phyloP scores from a whole-genome alignment of 2,113 vertebrate genomes.

The Crypturellus undulatus region DNA sequence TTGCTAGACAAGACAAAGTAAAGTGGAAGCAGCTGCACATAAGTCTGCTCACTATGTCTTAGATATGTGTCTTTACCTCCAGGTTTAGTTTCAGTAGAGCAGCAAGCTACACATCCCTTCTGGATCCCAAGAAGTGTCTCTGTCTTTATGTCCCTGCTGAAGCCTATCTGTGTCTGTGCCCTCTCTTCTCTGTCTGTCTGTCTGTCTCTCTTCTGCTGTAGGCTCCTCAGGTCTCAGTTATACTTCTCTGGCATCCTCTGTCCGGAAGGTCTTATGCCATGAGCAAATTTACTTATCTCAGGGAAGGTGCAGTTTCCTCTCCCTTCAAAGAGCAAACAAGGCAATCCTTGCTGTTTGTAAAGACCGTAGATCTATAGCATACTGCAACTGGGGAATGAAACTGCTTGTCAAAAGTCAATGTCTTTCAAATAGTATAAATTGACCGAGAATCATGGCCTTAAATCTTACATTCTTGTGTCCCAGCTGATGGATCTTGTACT shows the following conservation, averaged over 20 bases:
- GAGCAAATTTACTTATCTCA: too few species aligned
- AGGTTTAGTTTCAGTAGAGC: too few species aligned
- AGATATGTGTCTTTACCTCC: not conserved
- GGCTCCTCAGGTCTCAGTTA: too few species aligned
- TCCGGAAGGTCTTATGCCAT: too few species aligned
- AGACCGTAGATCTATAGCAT: not conserved
- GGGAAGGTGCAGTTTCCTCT: too few species aligned
- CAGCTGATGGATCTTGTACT: not conserved
- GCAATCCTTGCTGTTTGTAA: too few species aligned
- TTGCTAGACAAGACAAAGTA: not conserved
- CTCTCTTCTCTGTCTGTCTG: not conserved
- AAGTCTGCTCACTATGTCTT: not conserved
- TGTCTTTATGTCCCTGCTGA: not conserved
- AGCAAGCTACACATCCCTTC: too few species aligned
- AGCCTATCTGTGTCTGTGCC: not conserved
- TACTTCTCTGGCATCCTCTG: too few species aligned
- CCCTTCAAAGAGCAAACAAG: too few species aligned
- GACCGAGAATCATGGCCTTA: not conserved
- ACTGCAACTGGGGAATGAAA: not conserved
- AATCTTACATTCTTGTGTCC: not conserved
- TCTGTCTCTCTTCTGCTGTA: not conserved
- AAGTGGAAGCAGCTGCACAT: not conserved
- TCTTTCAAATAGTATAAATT: not conserved
- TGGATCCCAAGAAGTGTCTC: not conserved
- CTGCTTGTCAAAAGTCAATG: not conserved